Conservation (phyloP, 2,113 vertebrate genomes). For the Lichenostomus cassidix region DNA sequence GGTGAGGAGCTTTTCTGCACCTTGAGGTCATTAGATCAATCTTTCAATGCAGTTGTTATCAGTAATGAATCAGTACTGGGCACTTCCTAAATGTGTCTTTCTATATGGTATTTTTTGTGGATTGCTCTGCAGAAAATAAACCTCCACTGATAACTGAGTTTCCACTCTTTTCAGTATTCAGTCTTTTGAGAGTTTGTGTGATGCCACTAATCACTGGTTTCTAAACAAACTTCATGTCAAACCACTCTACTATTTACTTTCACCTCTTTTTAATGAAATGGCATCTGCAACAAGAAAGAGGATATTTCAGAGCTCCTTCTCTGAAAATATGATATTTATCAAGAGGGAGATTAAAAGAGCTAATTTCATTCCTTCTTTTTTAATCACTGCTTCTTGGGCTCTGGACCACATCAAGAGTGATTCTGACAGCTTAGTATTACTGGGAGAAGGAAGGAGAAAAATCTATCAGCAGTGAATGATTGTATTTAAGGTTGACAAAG, state of each 20-base stretch:
- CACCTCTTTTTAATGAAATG: not conserved
- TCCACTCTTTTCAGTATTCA: not conserved
- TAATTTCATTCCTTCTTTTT: not conserved
- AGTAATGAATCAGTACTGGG: not conserved
- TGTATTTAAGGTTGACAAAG: conserved; percentile 68
- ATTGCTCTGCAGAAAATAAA: not conserved
- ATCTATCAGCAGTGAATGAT: conserved; percentile 53
- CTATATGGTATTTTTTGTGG: not conserved
- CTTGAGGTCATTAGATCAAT: not conserved
- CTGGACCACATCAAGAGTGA: not conserved
- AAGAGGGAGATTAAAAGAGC: not conserved
- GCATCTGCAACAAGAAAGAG: not conserved
- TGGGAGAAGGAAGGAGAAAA: conserved; percentile 10
- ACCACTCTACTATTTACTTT: not conserved
- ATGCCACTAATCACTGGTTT: not conserved
- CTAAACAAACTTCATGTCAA: not conserved
- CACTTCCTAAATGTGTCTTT: not conserved
- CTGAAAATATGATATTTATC: not conserved
- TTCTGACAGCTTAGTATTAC: conserved; percentile 18
- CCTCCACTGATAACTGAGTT: not conserved
- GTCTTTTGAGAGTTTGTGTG: not conserved
- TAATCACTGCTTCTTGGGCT: not conserved
- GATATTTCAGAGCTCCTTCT: not conserved
- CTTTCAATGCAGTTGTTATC: not conserved
- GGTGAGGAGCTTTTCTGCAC: not conserved